Evolutionary conservation across 1,140 invertebrate genomes (phyloP).

Genomic region (Drosophila truncata): DNA sequence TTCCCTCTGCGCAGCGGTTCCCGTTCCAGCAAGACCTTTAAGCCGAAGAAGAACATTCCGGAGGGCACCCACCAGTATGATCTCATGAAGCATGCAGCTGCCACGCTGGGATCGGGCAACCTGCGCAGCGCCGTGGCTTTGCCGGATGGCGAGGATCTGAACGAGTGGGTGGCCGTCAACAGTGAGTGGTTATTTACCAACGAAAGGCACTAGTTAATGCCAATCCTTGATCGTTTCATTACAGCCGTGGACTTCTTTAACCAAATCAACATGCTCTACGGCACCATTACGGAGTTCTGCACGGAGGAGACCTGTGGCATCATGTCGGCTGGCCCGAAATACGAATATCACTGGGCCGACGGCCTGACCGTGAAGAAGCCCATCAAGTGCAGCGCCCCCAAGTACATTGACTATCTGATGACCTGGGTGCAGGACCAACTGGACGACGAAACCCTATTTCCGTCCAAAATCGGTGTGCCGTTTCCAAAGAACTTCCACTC

Average conservation of each 20-base stretch:
- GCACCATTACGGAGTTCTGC: slow-evolving; percentile 99
- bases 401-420: slow-evolving; percentile 99
- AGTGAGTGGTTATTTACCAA: slow-evolving; percentile 89
- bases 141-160: slow-evolving; percentile 99
- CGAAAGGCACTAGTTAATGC: background rate
- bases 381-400: slow-evolving; percentile 99
- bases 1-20: slow-evolving; percentile 66
- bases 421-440: slow-evolving; percentile 99
- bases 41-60: slow-evolving; percentile 99
- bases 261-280: slow-evolving; percentile 99
- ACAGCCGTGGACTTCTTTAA: slow-evolving; percentile 99
- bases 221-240: background rate
- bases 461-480: slow-evolving; percentile 99
- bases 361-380: slow-evolving; percentile 99
- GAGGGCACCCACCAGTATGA: slow-evolving; percentile 99
- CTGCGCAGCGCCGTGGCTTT: slow-evolving; percentile 97
- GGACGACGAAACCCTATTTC: slow-evolving; percentile 99
- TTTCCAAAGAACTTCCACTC: slow-evolving; percentile 99
- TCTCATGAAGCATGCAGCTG: slow-evolving; percentile 99
- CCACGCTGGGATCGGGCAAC: slow-evolving; percentile 98
- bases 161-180: slow-evolving; percentile 99
- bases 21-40: slow-evolving; percentile 98
- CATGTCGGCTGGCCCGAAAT: slow-evolving; percentile 99
- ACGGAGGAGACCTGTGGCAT: slow-evolving; percentile 99
- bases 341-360: slow-evolving; percentile 99